Percentiles rank a stretch among this genome's conserved stretches.
Conservation (phyloP, 2,888 invertebrate genomes). For the Apamea sordens region DNA sequence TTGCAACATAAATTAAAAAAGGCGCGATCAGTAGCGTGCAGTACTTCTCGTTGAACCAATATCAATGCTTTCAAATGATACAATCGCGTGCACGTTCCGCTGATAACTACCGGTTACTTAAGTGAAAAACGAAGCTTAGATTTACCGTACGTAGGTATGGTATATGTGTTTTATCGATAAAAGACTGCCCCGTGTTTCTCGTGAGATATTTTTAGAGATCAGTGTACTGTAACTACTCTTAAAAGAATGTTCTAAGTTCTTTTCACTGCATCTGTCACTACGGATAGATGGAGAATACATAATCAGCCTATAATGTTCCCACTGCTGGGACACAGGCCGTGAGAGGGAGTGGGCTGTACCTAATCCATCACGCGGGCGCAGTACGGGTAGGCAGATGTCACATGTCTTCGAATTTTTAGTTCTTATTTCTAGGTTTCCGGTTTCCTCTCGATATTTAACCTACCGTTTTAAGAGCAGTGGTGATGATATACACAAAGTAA, state of each 20-base stretch:
- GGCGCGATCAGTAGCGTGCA: constrained; percentile 27
- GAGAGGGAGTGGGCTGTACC: background rate
- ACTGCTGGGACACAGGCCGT: background rate
- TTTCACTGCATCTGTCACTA: background rate
- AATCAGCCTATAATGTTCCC: background rate
- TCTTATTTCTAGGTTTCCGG: too few species aligned
- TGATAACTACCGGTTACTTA: constrained; percentile 36
- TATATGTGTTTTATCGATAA: background rate
- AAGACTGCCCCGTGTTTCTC: background rate
- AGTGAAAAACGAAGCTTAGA: constrained; percentile 36
- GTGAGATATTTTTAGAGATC: background rate
- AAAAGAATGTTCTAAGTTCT: too few species aligned
- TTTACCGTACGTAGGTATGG: background rate
- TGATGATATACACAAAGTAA: background rate
- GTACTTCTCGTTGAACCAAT: constrained; percentile 21
- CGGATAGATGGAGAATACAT: background rate
- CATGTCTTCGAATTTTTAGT: background rate
- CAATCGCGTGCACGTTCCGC: constrained; percentile 50
- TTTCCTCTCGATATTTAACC: background rate
- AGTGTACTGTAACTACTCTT: background rate
- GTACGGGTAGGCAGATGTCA: background rate
- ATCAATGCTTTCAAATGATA: constrained; percentile 47
- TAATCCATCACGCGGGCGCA: background rate
- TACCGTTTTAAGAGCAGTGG: background rate
- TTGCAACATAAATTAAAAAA: constrained; percentile 13